phyloP scores from a whole-genome alignment of 1,140 invertebrate genomes.

The Procambarus virginalis region DNA sequence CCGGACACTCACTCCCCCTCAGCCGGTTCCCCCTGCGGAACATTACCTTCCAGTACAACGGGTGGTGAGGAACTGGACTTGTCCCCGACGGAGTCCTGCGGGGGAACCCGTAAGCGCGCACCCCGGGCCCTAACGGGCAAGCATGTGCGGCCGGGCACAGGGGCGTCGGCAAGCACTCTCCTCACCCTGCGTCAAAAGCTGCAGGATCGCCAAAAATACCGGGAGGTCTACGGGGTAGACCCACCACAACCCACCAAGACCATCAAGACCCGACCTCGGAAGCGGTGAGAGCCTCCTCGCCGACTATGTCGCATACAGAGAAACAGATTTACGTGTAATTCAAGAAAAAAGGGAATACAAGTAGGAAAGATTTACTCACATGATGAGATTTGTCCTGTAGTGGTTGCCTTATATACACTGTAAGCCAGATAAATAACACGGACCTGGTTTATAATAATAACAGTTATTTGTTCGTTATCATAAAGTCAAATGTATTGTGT shows the following conservation, averaged over 20 bases:
- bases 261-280: constrained; percentile 29
- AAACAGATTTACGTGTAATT: too few species aligned
- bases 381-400: too few species aligned
- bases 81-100: constrained; percentile 17
- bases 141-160: constrained; percentile 76
- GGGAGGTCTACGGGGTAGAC: constrained; percentile 40
- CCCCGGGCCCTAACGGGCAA: constrained; percentile 75
- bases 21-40: constrained; percentile 15
- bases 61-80: constrained; percentile 30
- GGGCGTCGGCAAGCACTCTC: constrained; percentile 75
- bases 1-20: constrained; percentile 19
- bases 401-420: too few species aligned
- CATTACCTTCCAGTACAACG: constrained; percentile 54
- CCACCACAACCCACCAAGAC: constrained; percentile 27
- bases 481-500: too few species aligned
- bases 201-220: constrained; percentile 74
- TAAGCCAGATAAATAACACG: too few species aligned
- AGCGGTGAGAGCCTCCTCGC: constrained; percentile 11
- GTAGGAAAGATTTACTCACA: too few species aligned
- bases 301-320: background rate
- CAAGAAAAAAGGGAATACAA: too few species aligned
- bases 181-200: constrained; percentile 75
- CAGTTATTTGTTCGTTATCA: too few species aligned
- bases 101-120: constrained; percentile 72
- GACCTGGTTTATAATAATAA: too few species aligned